Evolutionary conservation across 2,888 invertebrate genomes (phyloP).

Genomic region (Acrocera orbiculus): DNA sequence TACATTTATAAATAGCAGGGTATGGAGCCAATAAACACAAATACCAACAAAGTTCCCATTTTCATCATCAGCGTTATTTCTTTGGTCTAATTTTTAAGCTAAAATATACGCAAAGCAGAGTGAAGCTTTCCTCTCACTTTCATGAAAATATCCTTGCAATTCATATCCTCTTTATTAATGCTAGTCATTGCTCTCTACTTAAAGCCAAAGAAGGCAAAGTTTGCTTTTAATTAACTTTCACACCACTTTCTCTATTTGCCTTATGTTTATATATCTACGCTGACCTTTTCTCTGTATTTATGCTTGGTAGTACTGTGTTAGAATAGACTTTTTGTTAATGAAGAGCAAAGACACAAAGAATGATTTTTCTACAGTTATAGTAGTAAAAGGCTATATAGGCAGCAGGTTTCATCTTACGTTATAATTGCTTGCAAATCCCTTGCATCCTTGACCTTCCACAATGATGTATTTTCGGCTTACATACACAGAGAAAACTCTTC

Average conservation of each 20-base stretch:
- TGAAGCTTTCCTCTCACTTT: conserved; percentile 10
- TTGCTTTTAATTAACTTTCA: conserved; percentile 12
- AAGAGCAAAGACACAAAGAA: conserved; percentile 3
- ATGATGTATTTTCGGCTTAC: no score
- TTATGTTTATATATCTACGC: background rate
- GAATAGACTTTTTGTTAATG: conserved; percentile 6
- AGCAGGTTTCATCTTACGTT: conserved; percentile 5
- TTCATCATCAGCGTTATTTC: conserved; percentile 8
- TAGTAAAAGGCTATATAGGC: background rate
- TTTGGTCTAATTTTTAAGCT: conserved; percentile 4
- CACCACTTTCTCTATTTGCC: conserved; percentile 10
- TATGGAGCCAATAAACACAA: conserved; percentile 4
- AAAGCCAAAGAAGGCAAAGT: conserved; percentile 5
- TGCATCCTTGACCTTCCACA: conserved; percentile 7
- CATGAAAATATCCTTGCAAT: no score
- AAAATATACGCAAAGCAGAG: conserved; percentile 4
- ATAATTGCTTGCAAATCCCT: conserved; percentile 6
- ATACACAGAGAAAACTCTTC: no score
- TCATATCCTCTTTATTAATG: no score
- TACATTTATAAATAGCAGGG: conserved; percentile 3
- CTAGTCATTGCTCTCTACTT: no score
- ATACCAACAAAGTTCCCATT: conserved; percentile 8
- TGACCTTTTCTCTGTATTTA: conserved; percentile 1
- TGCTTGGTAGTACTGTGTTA: conserved; percentile 1
- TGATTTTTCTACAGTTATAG: background rate